Conservation (phyloP, 2,113 vertebrate species). For the Scophthalmus maximus region DNA sequence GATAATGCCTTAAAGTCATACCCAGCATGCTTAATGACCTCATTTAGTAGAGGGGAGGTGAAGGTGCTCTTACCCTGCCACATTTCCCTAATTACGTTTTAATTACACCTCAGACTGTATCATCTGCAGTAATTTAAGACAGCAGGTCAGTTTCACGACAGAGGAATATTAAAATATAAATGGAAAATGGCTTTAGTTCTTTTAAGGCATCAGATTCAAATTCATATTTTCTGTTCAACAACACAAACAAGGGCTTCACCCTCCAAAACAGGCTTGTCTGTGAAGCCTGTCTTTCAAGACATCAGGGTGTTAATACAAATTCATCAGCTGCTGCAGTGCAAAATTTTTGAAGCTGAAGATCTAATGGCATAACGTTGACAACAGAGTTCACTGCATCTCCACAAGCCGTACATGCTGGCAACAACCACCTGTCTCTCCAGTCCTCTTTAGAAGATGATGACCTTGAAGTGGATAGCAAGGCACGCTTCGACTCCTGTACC, state of each 20-base stretch:
- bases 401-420: conserved; percentile 26
- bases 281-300: conserved; percentile 4
- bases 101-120: conserved; percentile 88
- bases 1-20: conserved; percentile 77
- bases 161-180: conserved; percentile 81
- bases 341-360: conserved; percentile 23
- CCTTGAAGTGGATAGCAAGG: conserved; percentile 47
- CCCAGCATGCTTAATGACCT: conserved; percentile 86
- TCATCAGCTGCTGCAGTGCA: conserved; percentile 16
- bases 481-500: conserved; percentile 15
- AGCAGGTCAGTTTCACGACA: conserved; percentile 85
- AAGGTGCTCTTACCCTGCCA: conserved; percentile 83
- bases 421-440: conserved; percentile 47
- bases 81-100: conserved; percentile 89
- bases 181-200: conserved; percentile 40
- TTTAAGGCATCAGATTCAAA: conserved; percentile 7
- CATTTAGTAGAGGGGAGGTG: conserved; percentile 81
- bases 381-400: conserved; percentile 21
- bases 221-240: background rate
- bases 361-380: conserved; percentile 28
- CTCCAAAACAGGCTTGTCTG: background rate
- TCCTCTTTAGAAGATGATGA: conserved; percentile 49
- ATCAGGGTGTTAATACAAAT: conserved; percentile 22
- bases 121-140: conserved; percentile 87
- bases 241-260: conserved; percentile 1